Evolutionary conservation across 2,797 vertebrate genomes (phyloP).

Genomic region (Xiphorhynchus erythropygius): DNA sequence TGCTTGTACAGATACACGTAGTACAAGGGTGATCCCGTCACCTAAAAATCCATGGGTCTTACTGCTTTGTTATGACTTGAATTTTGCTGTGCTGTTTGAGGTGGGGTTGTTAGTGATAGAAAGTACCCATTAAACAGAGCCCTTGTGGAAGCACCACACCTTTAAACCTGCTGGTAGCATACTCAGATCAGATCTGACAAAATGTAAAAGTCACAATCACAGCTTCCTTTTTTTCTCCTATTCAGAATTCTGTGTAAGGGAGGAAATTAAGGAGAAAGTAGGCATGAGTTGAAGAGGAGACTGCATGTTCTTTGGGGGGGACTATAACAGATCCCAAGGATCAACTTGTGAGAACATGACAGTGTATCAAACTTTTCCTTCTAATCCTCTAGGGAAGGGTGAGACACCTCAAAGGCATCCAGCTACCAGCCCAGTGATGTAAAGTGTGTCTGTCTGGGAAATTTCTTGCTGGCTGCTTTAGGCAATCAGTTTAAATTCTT

Average conservation of each 20-base stretch:
- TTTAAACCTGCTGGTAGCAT: background rate
- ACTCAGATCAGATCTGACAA: background rate
- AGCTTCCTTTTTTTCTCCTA: background rate
- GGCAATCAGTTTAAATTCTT: constrained; percentile 32
- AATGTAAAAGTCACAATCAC: background rate
- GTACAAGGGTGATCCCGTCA: background rate
- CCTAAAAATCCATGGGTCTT: background rate
- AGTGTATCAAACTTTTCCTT: background rate
- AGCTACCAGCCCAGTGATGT: background rate
- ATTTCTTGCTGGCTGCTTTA: constrained; percentile 21
- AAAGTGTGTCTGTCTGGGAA: constrained; percentile 30
- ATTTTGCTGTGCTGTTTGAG: background rate
- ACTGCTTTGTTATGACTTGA: background rate
- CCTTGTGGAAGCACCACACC: background rate
- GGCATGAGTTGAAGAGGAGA: background rate
- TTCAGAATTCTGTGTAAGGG: background rate
- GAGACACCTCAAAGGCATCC: constrained; percentile 27
- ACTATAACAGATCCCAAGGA: background rate
- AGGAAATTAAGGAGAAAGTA: background rate
- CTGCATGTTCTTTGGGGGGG: background rate
- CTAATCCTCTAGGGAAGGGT: background rate
- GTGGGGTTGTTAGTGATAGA: background rate
- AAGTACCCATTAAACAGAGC: background rate
- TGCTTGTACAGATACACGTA: background rate
- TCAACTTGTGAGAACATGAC: background rate